A percentile compares a stretch with the other conserved stretches of the same genome.
phyloP scores from a whole-genome alignment of 1,140 invertebrate species.

The Brachionus asplanchnoidis region DNA sequence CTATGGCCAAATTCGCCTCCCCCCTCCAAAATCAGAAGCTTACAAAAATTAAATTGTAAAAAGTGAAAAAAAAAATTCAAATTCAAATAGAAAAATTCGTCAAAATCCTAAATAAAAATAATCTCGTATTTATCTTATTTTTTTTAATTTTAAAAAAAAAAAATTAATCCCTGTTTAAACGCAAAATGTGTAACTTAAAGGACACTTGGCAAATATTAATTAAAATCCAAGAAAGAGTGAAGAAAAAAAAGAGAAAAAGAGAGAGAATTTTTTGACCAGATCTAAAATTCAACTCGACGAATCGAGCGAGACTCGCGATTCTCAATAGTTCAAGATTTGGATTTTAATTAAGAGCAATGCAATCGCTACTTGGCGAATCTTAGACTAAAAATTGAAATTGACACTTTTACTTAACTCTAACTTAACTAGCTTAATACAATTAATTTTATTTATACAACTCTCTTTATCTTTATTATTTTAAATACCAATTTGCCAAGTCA shows the following conservation, averaged over 20 bases:
- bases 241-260: background rate
- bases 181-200: conserved; percentile 27
- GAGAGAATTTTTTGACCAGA: background rate
- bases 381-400: conserved; percentile 35
- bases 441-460: conserved; percentile 35
- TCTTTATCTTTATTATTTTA: conserved; percentile 16
- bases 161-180: conserved; percentile 29
- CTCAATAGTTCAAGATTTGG: conserved; percentile 14
- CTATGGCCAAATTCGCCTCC: background rate
- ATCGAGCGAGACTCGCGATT: background rate
- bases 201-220: conserved; percentile 36
- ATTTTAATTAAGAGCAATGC: conserved; percentile 32
- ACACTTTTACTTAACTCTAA: conserved; percentile 21
- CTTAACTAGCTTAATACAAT: conserved; percentile 30
- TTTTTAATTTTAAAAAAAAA: conserved; percentile 5
- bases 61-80: background rate
- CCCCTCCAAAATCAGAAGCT: conserved; percentile 1
- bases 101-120: conserved; percentile 15
- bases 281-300: background rate
- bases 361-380: background rate
- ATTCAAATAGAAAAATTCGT: background rate
- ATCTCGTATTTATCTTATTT: conserved; percentile 4
- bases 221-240: background rate
- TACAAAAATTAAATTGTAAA: background rate
- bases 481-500: conserved; percentile 33